A percentile compares a stretch with the other conserved stretches of the same genome.
Evolutionary conservation across 2,113 vertebrate genomes (phyloP).

Genomic region (Mixornis gularis): DNA sequence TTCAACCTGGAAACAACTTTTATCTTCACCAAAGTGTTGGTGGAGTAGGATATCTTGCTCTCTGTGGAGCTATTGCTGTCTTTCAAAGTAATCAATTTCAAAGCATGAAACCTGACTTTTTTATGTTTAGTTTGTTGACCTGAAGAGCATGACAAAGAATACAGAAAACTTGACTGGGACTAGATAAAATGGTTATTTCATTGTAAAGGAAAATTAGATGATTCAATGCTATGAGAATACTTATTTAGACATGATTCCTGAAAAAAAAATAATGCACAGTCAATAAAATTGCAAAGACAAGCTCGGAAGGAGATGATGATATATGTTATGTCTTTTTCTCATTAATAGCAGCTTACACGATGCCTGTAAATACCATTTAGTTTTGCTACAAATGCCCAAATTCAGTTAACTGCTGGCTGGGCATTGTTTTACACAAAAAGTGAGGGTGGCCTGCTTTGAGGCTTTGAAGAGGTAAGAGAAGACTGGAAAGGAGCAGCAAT

Average conservation of each 20-base stretch:
- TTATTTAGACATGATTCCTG: neutral
- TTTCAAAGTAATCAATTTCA: neutral
- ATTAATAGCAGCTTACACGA: neutral
- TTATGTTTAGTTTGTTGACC: neutral
- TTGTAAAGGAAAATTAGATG: neutral
- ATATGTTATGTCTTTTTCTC: neutral
- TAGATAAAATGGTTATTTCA: neutral
- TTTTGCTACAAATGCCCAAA: neutral
- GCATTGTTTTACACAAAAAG: neutral
- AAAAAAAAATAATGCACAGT: neutral
- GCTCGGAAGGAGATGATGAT: neutral
- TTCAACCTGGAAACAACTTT: neutral
- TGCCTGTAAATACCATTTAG: neutral
- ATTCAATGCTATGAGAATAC: neutral
- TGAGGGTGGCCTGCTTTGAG: neutral
- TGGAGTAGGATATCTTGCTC: neutral
- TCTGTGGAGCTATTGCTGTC: neutral
- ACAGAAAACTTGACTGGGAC: neutral
- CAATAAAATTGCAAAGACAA: neutral
- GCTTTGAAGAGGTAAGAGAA: neutral
- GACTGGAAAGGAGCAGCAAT: neutral
- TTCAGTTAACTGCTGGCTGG: neutral
- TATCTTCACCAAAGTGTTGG: neutral
- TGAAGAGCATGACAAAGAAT: neutral
- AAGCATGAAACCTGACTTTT: neutral